Conservation (phyloP, 1,140 invertebrate species). For the Eriosoma lanigerum region DNA sequence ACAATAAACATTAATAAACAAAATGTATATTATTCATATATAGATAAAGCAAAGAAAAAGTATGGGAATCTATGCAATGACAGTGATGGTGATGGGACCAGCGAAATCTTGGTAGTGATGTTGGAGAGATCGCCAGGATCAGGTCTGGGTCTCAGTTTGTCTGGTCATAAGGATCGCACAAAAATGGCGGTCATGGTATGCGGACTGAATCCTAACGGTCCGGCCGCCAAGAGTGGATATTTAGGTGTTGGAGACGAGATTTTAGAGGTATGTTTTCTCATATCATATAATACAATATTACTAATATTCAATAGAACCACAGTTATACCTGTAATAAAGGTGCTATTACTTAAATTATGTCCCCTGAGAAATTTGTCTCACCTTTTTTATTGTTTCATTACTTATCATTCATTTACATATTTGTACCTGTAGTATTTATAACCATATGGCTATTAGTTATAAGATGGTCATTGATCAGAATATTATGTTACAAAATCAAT, state of each 20-base stretch:
- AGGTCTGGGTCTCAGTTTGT: slow-evolving; percentile 86
- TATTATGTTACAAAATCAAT: no score
- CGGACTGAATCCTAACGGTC: slow-evolving; percentile 86
- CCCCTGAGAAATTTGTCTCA: background rate
- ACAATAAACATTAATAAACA: no score
- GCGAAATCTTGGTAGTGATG: slow-evolving; percentile 59
- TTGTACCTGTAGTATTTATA: no score
- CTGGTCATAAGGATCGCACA: slow-evolving; percentile 90
- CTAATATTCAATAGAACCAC: no score
- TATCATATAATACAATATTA: background rate
- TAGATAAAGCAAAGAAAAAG: slow-evolving; percentile 90
- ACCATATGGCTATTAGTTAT: no score
- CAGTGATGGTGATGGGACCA: background rate
- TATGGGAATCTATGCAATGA: slow-evolving; percentile 74
- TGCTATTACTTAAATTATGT: background rate
- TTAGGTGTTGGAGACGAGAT: slow-evolving; percentile 93
- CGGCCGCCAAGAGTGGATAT: slow-evolving; percentile 72
- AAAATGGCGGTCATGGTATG: slow-evolving; percentile 96
- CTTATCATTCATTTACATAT: no score
- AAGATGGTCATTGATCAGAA: no score
- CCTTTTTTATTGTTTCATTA: background rate
- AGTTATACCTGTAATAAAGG: no score
- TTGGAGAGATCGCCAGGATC: slow-evolving; percentile 58
- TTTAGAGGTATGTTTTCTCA: slow-evolving; percentile 74
- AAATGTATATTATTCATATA: no score